phyloP scores from a whole-genome alignment of 2,113 vertebrate species.

The Chloropsis hardwickii region DNA sequence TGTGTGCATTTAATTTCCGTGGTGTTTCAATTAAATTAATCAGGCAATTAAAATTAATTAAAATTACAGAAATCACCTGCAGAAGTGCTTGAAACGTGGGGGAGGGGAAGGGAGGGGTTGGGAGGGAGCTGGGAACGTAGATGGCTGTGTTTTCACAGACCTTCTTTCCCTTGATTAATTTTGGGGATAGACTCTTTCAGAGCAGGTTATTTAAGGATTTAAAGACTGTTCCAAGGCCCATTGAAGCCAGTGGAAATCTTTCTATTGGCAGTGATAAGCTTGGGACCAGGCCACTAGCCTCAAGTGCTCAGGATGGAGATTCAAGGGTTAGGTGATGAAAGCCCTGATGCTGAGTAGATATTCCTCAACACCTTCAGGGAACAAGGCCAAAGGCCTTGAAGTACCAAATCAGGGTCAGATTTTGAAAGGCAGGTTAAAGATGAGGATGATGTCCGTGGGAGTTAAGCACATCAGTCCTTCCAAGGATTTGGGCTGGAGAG shows the following conservation, averaged over 20 bases:
- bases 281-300: slow-evolving; percentile 16
- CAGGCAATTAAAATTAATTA: slow-evolving; percentile 74
- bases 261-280: neutral
- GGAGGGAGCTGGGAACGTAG: slow-evolving; percentile 61
- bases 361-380: neutral
- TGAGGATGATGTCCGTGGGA: neutral
- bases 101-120: slow-evolving; percentile 58
- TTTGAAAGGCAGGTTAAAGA: slow-evolving; percentile 13
- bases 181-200: slow-evolving; percentile 42
- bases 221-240: neutral
- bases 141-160: slow-evolving; percentile 61
- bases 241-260: slow-evolving; percentile 10
- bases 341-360: neutral
- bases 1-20: slow-evolving; percentile 62
- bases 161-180: slow-evolving; percentile 58
- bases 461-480: neutral
- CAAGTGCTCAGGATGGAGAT: neutral
- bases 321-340: neutral
- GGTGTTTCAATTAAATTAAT: slow-evolving; percentile 73
- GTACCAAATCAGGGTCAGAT: neutral
- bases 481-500: neutral
- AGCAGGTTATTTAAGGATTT: slow-evolving; percentile 61
- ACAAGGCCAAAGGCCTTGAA: neutral
- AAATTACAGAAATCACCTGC: slow-evolving; percentile 65
- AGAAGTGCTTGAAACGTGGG: slow-evolving; percentile 33